A percentile compares a stretch with the other conserved stretches of the same genome.
Evolutionary conservation across 2,888 invertebrate species (phyloP).

Genomic region (Homarus gammarus): DNA sequence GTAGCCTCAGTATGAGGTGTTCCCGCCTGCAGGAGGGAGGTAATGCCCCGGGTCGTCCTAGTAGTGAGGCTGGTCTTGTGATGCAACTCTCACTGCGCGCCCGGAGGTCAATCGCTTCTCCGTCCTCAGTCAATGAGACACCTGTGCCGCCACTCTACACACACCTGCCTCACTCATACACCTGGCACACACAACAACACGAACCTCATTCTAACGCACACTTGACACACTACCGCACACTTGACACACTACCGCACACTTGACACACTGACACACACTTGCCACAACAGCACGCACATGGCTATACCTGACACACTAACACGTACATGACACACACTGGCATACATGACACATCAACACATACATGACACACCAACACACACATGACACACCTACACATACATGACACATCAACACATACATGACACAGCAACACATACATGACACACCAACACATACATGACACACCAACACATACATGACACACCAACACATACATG

Average conservation of each 20-base stretch:
- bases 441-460: too few relatives aligned
- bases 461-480: too few relatives aligned
- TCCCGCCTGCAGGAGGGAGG: background rate
- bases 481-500: too few relatives aligned
- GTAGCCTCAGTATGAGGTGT: background rate
- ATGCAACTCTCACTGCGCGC: constrained; percentile 48
- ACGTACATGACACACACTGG: too few relatives aligned
- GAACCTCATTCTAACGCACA: background rate
- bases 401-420: too few relatives aligned
- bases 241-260: background rate
- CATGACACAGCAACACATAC: too few relatives aligned
- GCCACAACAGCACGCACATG: too few relatives aligned
- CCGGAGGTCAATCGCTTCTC: constrained; percentile 54
- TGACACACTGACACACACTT: background rate
- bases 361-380: too few relatives aligned
- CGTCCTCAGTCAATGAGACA: constrained; percentile 53
- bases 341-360: too few relatives aligned
- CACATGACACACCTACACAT: background rate
- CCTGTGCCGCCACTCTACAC: constrained; percentile 18
- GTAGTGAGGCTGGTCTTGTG: constrained; percentile 53
- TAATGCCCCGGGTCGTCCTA: constrained; percentile 16
- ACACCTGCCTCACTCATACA: constrained; percentile 26
- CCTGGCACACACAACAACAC: too few relatives aligned
- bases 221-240: background rate
- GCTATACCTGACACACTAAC: too few relatives aligned